Conservation (phyloP, 2,797 vertebrate species). For the Synanceia verrucosa region DNA sequence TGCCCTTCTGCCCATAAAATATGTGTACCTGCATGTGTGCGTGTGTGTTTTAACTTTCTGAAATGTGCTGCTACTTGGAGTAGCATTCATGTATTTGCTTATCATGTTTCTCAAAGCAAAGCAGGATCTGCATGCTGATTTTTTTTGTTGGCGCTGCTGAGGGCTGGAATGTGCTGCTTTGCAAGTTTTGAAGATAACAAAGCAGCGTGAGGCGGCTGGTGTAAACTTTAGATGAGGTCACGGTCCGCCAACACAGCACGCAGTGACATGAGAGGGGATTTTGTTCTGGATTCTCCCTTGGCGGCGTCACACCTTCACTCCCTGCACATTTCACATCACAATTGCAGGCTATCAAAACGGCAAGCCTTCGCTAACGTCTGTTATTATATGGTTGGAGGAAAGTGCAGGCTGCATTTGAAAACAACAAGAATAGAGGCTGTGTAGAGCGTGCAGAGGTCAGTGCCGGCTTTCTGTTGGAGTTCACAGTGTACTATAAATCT, state of each 20-base stretch:
- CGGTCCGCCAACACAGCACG: conserved; percentile 70
- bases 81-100: conserved; percentile 51
- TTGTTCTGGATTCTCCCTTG: conserved; percentile 79
- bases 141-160: conserved; percentile 50
- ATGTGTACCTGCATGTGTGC: conserved; percentile 13
- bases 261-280: conserved; percentile 77
- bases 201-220: conserved; percentile 71
- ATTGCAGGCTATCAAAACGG: conserved; percentile 50
- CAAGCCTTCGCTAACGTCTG: conserved; percentile 23
- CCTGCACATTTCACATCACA: conserved; percentile 43
- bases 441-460: conserved; percentile 30
- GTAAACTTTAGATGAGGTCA: conserved; percentile 83
- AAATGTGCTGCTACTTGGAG: conserved; percentile 12
- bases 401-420: conserved; percentile 52
- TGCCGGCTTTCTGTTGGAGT: conserved; percentile 47
- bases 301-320: conserved; percentile 66
- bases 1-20: conserved; percentile 35
- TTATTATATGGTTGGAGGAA: conserved; percentile 53
- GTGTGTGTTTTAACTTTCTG: not conserved
- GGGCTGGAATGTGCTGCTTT: conserved; percentile 78
- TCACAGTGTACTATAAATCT: conserved; percentile 59
- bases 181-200: conserved; percentile 79
- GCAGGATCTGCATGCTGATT: conserved; percentile 62
- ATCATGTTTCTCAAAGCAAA: conserved; percentile 51
- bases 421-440: conserved; percentile 49